Conservation (phyloP, 2,888 invertebrate species). For the Phaedon cochleariae region DNA sequence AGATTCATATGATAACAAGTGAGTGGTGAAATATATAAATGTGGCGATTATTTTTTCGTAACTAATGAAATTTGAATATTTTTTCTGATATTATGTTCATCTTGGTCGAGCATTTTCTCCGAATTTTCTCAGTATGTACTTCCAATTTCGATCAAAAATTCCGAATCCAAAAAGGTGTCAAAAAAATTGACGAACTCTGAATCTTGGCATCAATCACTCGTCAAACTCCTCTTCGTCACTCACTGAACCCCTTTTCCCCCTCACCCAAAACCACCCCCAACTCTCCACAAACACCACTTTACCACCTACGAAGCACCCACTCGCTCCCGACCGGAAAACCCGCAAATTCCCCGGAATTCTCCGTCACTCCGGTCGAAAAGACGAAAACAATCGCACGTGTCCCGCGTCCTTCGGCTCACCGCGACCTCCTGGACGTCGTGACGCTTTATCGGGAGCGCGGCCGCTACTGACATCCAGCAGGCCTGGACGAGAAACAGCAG, state of each 20-base stretch:
- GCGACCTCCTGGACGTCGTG: not conserved
- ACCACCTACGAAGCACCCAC: not conserved
- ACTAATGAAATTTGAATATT: too few relatives aligned
- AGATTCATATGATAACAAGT: too few relatives aligned
- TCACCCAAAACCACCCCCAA: not conserved
- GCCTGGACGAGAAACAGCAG: conserved; percentile 33
- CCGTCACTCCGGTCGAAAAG: not conserved
- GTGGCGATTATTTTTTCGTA: too few relatives aligned
- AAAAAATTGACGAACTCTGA: too few relatives aligned
- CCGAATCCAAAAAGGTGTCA: too few relatives aligned
- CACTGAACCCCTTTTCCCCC: not conserved
- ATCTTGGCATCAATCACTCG: not conserved
- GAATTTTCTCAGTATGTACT: too few relatives aligned
- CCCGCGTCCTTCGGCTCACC: conserved; percentile 4
- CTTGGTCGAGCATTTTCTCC: too few relatives aligned
- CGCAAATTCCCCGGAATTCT: too few relatives aligned
- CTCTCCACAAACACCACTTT: not conserved
- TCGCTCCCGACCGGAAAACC: too few relatives aligned
- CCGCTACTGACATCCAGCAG: conserved; percentile 49
- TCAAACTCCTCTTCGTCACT: not conserved
- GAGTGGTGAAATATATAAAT: too few relatives aligned
- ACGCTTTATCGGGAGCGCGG: conserved; percentile 38
- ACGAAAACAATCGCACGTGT: conserved; percentile 26
- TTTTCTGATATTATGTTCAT: too few relatives aligned
- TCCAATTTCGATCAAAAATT: too few relatives aligned